Evolutionary conservation across 2,113 vertebrate genomes (phyloP).

Genomic region (Dipodomys stephensi): DNA sequence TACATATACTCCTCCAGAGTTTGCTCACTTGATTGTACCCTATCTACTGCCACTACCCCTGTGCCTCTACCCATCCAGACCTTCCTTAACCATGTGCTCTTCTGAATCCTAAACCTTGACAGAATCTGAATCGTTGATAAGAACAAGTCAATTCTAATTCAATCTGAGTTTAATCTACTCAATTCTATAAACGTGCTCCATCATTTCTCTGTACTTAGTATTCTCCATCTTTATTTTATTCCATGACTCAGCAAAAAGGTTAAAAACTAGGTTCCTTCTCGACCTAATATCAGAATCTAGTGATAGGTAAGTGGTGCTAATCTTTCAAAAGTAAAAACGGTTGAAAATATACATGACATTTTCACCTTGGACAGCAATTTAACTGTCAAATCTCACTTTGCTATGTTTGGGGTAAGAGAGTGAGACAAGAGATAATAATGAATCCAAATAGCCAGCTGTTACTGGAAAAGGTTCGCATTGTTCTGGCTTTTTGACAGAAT

Average conservation of each 20-base stretch:
- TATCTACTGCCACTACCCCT: neutral
- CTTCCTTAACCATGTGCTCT: neutral
- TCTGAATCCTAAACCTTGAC: neutral
- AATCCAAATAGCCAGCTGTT: neutral
- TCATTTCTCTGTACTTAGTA: neutral
- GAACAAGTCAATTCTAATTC: too few relatives aligned
- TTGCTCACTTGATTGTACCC: neutral
- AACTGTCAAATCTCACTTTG: neutral
- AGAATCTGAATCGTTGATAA: neutral
- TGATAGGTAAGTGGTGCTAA: neutral
- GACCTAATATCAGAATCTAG: conserved; percentile 9
- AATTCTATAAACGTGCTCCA: neutral
- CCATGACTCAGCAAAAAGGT: neutral
- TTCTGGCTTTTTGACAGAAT: conserved; percentile 22
- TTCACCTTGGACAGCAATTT: neutral
- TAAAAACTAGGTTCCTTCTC: neutral
- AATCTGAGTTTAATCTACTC: neutral
- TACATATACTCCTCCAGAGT: neutral
- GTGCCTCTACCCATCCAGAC: neutral
- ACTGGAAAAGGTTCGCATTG: neutral
- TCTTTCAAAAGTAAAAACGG: conserved; percentile 46
- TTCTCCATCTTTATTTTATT: conserved; percentile 9
- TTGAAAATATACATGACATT: neutral
- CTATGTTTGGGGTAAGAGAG: neutral
- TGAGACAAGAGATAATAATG: neutral